Conservation (phyloP, 2,797 vertebrate genomes). For the Margarornis squamiger region DNA sequence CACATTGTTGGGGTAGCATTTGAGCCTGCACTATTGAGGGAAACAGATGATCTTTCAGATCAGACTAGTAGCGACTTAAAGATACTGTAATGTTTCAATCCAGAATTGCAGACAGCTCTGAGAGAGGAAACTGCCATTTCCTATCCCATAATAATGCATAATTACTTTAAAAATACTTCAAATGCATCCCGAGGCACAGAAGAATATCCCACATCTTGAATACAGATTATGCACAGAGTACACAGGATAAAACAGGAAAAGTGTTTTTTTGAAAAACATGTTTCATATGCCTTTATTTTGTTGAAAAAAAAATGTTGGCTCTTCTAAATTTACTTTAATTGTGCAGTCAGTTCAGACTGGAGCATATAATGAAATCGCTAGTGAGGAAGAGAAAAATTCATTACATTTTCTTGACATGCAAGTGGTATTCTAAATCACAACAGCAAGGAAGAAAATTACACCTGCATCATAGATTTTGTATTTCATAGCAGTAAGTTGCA, state of each 20-base stretch:
- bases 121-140: constrained; percentile 34
- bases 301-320: not conserved
- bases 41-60: constrained; percentile 30
- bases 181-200: constrained; percentile 19
- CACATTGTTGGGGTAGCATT: not conserved
- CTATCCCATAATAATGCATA: constrained; percentile 30
- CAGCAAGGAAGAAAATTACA: not conserved
- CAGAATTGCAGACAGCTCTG: constrained; percentile 3
- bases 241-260: not conserved
- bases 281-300: not conserved
- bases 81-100: not conserved
- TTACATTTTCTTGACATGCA: not conserved
- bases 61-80: not conserved
- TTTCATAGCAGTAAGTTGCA: not conserved
- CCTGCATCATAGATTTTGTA: not conserved
- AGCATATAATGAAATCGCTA: not conserved
- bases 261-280: not conserved
- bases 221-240: not conserved
- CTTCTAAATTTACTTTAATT: not conserved
- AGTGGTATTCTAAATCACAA: not conserved
- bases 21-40: not conserved
- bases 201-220: constrained; percentile 25
- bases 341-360: not conserved
- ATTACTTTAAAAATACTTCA: constrained; percentile 53
- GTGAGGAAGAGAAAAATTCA: not conserved